Conservation (phyloP, 2,888 invertebrate species). For the Zaprionus lineosus region DNA sequence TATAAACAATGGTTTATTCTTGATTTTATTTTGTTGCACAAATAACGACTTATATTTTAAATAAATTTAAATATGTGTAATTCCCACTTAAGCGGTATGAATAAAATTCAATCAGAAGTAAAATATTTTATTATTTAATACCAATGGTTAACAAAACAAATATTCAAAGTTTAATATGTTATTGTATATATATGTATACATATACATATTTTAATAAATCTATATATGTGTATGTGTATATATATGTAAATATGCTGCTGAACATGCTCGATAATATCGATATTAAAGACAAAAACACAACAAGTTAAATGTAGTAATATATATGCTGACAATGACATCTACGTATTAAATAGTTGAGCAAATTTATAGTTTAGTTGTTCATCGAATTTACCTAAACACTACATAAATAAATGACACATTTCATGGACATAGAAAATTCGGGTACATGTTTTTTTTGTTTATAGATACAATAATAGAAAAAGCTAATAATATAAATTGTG, state of each 20-base stretch:
- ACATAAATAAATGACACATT: constrained; percentile 73
- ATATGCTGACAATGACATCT: constrained; percentile 25
- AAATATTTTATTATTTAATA: constrained; percentile 66
- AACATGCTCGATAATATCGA: constrained; percentile 49
- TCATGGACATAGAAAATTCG: constrained; percentile 73
- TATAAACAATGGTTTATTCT: constrained; percentile 57
- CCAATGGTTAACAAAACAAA: constrained; percentile 75
- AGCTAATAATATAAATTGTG: constrained; percentile 66
- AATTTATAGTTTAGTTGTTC: constrained; percentile 28
- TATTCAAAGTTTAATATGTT: constrained; percentile 30
- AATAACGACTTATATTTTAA: constrained; percentile 73
- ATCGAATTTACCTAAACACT: constrained; percentile 56
- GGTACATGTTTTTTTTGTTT: constrained; percentile 42
- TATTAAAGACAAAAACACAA: constrained; percentile 39
- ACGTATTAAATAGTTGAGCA: constrained; percentile 52
- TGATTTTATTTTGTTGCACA: constrained; percentile 69
- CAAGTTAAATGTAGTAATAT: constrained; percentile 22
- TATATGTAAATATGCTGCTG: constrained; percentile 41
- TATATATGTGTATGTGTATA: constrained; percentile 16
- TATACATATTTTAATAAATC: constrained; percentile 31
- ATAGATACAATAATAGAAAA: constrained; percentile 50
- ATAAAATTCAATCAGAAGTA: constrained; percentile 59
- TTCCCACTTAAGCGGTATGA: constrained; percentile 45
- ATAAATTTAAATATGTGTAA: constrained; percentile 63
- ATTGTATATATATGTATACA: constrained; percentile 32